These are phyloP conservation scores for Ephialtes manifestator DNA, from an alignment of 2,888 invertebrate genomes.

Conservation along the genomic window DNA sequence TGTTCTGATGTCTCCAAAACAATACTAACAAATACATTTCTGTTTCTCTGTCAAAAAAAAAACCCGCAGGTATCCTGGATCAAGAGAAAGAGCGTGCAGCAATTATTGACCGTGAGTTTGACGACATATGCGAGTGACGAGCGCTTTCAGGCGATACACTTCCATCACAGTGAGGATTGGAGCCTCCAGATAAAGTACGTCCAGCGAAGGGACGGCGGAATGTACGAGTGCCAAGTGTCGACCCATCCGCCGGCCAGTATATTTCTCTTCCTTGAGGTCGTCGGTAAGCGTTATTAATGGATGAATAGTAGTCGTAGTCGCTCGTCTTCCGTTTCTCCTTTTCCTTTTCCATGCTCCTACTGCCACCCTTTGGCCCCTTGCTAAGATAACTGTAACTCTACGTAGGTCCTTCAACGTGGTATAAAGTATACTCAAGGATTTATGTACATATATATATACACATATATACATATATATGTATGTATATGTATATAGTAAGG, in stretches of 20 bases:
- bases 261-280: conserved; percentile 94
- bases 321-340: conserved; percentile 35
- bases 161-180: conserved; percentile 97
- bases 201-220: conserved; percentile 94
- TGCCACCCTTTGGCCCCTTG: not conserved
- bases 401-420: conserved; percentile 25
- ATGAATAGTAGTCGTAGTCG: conserved; percentile 54
- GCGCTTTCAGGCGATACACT: conserved; percentile 94
- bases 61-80: conserved; percentile 95
- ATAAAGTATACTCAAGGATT: conserved; percentile 34
- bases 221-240: conserved; percentile 96
- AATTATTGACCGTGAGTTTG: conserved; percentile 94
- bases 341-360: conserved; percentile 16
- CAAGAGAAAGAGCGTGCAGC: conserved; percentile 92
- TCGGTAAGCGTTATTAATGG: conserved; percentile 90
- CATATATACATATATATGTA: not conserved
- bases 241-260: conserved; percentile 96
- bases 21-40: not conserved
- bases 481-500: too few species aligned
- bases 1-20: too few species aligned
- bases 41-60: not conserved
- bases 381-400: conserved; percentile 35
- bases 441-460: not conserved
- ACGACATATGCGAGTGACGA: conserved; percentile 96
- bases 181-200: conserved; percentile 96